Conservation (phyloP, 2,888 invertebrate species). For the Noctua pronuba region DNA sequence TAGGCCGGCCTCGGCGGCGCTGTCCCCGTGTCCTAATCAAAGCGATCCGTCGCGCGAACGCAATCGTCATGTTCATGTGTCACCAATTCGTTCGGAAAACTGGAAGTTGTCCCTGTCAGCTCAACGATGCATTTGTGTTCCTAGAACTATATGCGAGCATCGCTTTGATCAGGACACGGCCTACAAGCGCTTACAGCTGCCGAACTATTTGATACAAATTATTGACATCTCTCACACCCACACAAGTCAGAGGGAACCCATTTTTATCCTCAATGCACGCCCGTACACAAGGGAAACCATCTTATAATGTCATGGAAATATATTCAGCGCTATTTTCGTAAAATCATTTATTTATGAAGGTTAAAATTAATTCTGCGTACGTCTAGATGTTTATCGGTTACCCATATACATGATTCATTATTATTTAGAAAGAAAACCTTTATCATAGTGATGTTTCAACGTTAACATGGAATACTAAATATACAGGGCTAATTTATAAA, state of each 20-base stretch:
- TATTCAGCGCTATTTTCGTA: conserved; percentile 42
- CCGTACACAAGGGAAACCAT: conserved; percentile 12
- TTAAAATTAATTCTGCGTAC: conserved; percentile 38
- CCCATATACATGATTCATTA: conserved; percentile 32
- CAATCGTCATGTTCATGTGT: not conserved
- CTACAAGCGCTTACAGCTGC: not conserved
- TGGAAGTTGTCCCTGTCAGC: not conserved
- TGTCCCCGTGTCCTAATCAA: not conserved
- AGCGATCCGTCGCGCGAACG: not conserved
- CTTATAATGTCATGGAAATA: conserved; percentile 15
- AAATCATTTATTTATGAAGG: conserved; percentile 27
- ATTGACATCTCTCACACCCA: conserved; percentile 26
- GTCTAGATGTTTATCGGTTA: conserved; percentile 36
- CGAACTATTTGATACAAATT: conserved; percentile 8
- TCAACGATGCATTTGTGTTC: not conserved
- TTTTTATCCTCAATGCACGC: conserved; percentile 22
- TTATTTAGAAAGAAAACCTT: conserved; percentile 44
- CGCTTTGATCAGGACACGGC: not conserved
- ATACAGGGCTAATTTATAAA: not conserved
- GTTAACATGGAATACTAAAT: conserved; percentile 8
- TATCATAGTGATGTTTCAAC: conserved; percentile 32
- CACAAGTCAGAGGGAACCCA: conserved; percentile 18
- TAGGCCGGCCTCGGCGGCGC: too few relatives aligned
- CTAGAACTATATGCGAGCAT: not conserved
- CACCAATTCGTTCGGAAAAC: not conserved